These are phyloP conservation scores for Meghimatium bilineatum DNA, from an alignment of 2,888 invertebrate species.

Conservation along the genomic window DNA sequence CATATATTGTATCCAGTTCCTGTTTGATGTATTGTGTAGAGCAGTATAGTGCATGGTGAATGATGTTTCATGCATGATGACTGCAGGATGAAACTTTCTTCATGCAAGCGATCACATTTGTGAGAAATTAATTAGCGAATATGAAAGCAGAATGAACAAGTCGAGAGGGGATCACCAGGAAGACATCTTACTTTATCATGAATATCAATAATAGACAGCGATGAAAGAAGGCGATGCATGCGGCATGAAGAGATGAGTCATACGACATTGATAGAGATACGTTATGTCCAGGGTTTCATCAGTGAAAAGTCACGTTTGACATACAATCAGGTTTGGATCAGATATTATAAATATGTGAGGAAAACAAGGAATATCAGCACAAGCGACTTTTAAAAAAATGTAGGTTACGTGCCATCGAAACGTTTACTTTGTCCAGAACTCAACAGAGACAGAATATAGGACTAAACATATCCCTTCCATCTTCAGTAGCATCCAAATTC, in stretches of 20 bases:
- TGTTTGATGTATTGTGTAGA: conserved; percentile 3
- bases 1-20: background rate
- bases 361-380: too few relatives aligned
- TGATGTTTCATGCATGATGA: background rate
- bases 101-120: background rate
- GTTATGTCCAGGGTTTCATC: too few relatives aligned
- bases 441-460: too few relatives aligned
- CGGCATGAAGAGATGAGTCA: conserved; percentile 8
- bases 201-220: conserved; percentile 8
- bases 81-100: background rate
- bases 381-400: too few relatives aligned
- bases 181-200: background rate
- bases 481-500: too few relatives aligned
- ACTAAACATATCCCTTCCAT: too few relatives aligned
- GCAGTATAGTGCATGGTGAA: background rate
- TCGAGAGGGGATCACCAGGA: background rate
- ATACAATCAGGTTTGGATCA: too few relatives aligned
- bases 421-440: too few relatives aligned
- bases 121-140: conserved; percentile 24
- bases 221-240: background rate
- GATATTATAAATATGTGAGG: too few relatives aligned
- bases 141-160: background rate
- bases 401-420: too few relatives aligned
- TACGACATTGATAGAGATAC: background rate
- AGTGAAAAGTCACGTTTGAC: too few relatives aligned